Percentiles rank a stretch among this genome's conserved stretches.
These are phyloP conservation scores for Anadara kagoshimensis DNA, from an alignment of 1,140 invertebrate species.

Conservation along the genomic window DNA sequence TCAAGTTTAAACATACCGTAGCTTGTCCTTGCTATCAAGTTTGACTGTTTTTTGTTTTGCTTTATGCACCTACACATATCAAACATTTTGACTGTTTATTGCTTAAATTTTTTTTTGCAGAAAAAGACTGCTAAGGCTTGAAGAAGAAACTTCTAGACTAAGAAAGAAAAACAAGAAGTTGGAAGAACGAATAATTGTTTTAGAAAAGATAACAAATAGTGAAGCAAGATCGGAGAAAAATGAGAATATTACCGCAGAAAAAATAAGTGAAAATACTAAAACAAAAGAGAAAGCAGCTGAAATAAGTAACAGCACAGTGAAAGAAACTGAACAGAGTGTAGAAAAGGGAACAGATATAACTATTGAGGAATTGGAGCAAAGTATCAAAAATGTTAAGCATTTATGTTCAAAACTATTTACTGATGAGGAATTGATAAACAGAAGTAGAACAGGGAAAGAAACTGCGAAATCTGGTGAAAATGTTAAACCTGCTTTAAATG, in stretches of 20 bases:
- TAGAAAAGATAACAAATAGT: conserved; percentile 13
- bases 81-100: conserved; percentile 4
- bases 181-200: conserved; percentile 16
- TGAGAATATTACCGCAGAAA: conserved; percentile 8
- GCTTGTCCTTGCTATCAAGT: conserved; percentile 9
- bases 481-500: conserved; percentile 16
- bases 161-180: conserved; percentile 11
- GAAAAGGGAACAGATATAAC: conserved; percentile 9
- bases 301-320: conserved; percentile 7
- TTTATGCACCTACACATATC: conserved; percentile 6
- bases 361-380: conserved; percentile 11
- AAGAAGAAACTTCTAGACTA: conserved; percentile 10
- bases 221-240: conserved; percentile 7
- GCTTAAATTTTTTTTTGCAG: conserved; percentile 8
- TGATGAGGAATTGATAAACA: conserved; percentile 9
- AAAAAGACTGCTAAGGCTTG: conserved; percentile 14
- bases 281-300: conserved; percentile 5
- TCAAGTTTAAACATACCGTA: conserved; percentile 11
- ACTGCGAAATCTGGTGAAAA: background rate
- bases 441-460: conserved; percentile 5
- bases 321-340: conserved; percentile 12
- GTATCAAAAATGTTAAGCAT: conserved; percentile 9
- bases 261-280: conserved; percentile 10
- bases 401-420: conserved; percentile 11
- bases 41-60: conserved; percentile 2